Evolutionary conservation across 2,797 vertebrate genomes (phyloP).

Genomic region (Tauraco hartlaubi): DNA sequence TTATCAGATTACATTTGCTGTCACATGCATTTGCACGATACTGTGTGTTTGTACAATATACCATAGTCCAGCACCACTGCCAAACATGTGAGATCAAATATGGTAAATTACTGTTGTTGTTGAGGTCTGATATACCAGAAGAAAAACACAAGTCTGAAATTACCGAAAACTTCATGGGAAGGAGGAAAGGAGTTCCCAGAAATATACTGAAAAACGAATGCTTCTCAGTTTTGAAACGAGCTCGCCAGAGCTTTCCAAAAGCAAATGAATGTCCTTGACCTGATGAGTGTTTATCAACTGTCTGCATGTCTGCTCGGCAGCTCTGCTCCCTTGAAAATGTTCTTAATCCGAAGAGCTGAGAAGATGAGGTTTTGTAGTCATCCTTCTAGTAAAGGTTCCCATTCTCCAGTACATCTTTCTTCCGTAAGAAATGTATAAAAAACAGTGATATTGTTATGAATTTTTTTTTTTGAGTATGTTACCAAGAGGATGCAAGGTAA

Average conservation of each 20-base stretch:
- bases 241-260: conserved; percentile 39
- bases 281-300: conserved; percentile 52
- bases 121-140: conserved; percentile 67
- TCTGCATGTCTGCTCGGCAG: conserved; percentile 23
- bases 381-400: not conserved
- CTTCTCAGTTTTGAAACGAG: conserved; percentile 16
- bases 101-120: conserved; percentile 68
- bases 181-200: conserved; percentile 61
- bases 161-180: conserved; percentile 68
- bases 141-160: conserved; percentile 69
- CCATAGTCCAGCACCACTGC: conserved; percentile 21
- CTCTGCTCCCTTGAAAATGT: not conserved
- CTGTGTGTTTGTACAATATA: conserved; percentile 60
- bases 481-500: not conserved
- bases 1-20: conserved; percentile 10
- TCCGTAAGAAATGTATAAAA: not conserved
- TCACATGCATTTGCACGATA: not conserved
- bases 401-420: not conserved
- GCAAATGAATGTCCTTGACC: conserved; percentile 42
- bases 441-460: not conserved
- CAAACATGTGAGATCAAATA: conserved; percentile 57
- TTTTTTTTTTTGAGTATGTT: not conserved
- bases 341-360: not conserved
- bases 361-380: not conserved
- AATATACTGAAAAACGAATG: conserved; percentile 2